Evolutionary conservation across 2,888 invertebrate genomes (phyloP).

Genomic region (Clusia tigrina): DNA sequence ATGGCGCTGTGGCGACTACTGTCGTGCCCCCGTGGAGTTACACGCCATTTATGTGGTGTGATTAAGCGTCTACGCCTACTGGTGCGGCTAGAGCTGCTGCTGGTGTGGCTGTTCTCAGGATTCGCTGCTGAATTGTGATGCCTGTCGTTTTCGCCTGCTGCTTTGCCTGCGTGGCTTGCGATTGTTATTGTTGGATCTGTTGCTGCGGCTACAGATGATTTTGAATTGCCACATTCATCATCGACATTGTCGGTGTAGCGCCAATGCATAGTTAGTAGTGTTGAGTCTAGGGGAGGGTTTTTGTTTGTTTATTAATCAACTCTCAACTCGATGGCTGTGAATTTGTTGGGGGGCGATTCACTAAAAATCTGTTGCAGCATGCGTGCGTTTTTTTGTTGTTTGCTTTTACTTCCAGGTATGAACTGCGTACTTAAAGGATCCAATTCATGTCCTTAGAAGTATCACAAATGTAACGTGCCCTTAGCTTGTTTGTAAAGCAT

Average conservation of each 20-base stretch:
- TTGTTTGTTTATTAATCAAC: constrained; percentile 9
- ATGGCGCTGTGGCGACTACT: background rate
- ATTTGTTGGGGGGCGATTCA: constrained; percentile 17
- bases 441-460: background rate
- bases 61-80: background rate
- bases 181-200: constrained; percentile 25
- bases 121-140: no score
- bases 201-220: constrained; percentile 34
- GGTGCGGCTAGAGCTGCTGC: constrained; percentile 13
- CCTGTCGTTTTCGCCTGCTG: no score
- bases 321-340: constrained; percentile 9
- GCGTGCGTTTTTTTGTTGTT: constrained; percentile 20
- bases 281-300: background rate
- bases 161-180: constrained; percentile 35
- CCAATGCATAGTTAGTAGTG: constrained; percentile 37
- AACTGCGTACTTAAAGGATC: background rate
- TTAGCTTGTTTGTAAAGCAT: background rate
- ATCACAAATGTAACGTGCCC: background rate
- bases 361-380: constrained; percentile 23
- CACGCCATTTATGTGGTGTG: constrained; percentile 35
- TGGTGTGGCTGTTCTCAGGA: constrained; percentile 28
- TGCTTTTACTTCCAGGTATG: background rate
- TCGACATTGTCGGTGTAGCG: constrained; percentile 34
- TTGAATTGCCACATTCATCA: constrained; percentile 45
- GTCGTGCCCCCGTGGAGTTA: constrained; percentile 36